Evolutionary conservation across 2,888 invertebrate genomes (phyloP).

Genomic region (Osmoderma eremita): DNA sequence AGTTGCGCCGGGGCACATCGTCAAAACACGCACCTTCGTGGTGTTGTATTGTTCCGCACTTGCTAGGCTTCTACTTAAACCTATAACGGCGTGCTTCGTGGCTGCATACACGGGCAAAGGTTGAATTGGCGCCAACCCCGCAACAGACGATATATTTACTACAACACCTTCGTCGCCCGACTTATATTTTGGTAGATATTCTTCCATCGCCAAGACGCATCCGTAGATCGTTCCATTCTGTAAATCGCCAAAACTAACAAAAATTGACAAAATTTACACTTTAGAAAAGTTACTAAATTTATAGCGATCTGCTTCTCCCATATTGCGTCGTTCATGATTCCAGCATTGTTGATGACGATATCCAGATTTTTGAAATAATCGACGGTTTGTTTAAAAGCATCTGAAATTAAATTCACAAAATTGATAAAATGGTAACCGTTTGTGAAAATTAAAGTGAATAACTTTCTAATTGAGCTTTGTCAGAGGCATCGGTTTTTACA

Average conservation of each 20-base stretch:
- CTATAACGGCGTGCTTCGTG: slow-evolving; percentile 40
- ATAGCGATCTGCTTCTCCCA: slow-evolving; percentile 74
- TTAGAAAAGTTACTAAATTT: no score
- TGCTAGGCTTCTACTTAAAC: slow-evolving; percentile 26
- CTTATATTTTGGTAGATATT: slow-evolving; percentile 40
- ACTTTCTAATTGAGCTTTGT: slow-evolving; percentile 26
- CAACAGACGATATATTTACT: slow-evolving; percentile 40
- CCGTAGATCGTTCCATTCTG: slow-evolving; percentile 38
- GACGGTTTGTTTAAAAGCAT: slow-evolving; percentile 31
- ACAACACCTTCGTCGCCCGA: slow-evolving; percentile 27
- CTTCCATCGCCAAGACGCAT: slow-evolving; percentile 37
- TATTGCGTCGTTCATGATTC: slow-evolving; percentile 77
- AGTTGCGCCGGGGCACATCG: slow-evolving; percentile 38
- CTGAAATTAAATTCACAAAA: slow-evolving; percentile 10
- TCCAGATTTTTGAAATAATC: slow-evolving; percentile 26
- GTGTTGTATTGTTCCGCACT: slow-evolving; percentile 13
- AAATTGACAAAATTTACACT: no score
- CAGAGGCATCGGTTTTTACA: slow-evolving; percentile 4
- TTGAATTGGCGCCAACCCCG: slow-evolving; percentile 33
- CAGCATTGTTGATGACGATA: slow-evolving; percentile 71
- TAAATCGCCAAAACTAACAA: no score
- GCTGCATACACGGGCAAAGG: slow-evolving; percentile 36
- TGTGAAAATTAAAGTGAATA: no score
- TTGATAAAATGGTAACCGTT: no score
- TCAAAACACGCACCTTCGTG: slow-evolving; percentile 30